Conservation (phyloP, 2,113 vertebrate species). For the Riparia riparia region DNA sequence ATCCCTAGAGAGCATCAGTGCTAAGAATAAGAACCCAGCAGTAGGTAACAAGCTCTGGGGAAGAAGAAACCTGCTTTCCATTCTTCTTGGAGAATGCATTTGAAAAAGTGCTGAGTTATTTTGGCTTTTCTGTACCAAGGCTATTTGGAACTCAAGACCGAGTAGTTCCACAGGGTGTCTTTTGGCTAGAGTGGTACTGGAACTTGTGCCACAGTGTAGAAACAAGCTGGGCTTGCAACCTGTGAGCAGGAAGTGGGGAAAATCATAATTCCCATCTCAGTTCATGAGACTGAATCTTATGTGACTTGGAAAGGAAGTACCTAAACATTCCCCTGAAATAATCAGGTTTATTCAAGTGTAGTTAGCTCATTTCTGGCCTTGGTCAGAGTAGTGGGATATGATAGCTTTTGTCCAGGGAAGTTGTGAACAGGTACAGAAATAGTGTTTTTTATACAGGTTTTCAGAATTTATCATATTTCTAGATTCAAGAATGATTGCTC, state of each 20-base stretch:
- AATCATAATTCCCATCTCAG: not conserved
- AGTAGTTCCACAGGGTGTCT: not conserved
- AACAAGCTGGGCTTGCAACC: not conserved
- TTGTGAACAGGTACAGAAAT: not conserved
- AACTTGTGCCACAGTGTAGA: not conserved
- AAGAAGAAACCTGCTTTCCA: not conserved
- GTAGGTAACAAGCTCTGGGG: not conserved
- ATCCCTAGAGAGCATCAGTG: not conserved
- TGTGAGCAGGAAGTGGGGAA: not conserved
- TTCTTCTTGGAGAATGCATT: not conserved
- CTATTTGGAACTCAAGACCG: not conserved
- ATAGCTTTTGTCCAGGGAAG: not conserved
- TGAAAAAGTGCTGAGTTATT: not conserved
- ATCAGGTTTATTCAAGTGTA: not conserved
- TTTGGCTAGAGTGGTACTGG: not conserved
- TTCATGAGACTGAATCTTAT: not conserved
- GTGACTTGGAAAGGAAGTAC: not conserved
- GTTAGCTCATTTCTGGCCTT: not conserved
- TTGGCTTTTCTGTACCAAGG: not conserved
- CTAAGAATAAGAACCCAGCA: not conserved
- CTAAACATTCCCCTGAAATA: not conserved
- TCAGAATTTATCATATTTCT: not conserved
- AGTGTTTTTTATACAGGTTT: not conserved
- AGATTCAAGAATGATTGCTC: not conserved
- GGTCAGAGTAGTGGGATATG: not conserved